Percentiles rank a stretch among this genome's conserved stretches.
phyloP scores from a whole-genome alignment of 2,888 invertebrate species.

The Drosophila leonis region DNA sequence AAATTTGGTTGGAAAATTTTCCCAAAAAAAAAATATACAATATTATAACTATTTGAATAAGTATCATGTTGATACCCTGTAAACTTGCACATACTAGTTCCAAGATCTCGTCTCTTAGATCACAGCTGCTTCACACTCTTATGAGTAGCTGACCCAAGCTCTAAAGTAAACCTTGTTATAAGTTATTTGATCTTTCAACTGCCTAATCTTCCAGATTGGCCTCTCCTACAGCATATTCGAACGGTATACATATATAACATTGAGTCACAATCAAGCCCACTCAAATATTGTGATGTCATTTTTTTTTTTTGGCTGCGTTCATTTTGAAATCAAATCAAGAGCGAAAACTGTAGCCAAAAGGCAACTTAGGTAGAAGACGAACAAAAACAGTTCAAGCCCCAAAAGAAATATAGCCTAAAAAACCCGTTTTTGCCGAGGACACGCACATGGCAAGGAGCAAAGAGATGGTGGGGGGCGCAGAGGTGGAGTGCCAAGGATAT shows the following conservation, averaged over 20 bases:
- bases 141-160: neutral
- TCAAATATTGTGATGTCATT: conserved; percentile 70
- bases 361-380: conserved; percentile 34
- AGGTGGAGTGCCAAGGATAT: conserved; percentile 41
- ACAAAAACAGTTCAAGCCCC: conserved; percentile 16
- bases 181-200: conserved; percentile 7
- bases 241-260: conserved; percentile 8
- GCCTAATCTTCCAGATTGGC: neutral
- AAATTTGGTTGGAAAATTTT: neutral
- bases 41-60: neutral
- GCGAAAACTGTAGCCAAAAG: conserved; percentile 45
- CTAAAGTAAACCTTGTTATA: neutral
- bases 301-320: conserved; percentile 54
- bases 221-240: conserved; percentile 3
- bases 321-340: conserved; percentile 56
- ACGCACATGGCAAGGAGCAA: conserved; percentile 15
- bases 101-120: neutral
- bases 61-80: neutral
- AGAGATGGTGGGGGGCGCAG: neutral
- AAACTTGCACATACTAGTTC: neutral
- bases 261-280: conserved; percentile 47
- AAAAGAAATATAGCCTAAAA: conserved; percentile 20
- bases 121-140: neutral
- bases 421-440: conserved; percentile 42
- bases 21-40: neutral